Conservation (phyloP, 92 coral and sea anemone genomes). For the Zoanthus sociatus region DNA sequence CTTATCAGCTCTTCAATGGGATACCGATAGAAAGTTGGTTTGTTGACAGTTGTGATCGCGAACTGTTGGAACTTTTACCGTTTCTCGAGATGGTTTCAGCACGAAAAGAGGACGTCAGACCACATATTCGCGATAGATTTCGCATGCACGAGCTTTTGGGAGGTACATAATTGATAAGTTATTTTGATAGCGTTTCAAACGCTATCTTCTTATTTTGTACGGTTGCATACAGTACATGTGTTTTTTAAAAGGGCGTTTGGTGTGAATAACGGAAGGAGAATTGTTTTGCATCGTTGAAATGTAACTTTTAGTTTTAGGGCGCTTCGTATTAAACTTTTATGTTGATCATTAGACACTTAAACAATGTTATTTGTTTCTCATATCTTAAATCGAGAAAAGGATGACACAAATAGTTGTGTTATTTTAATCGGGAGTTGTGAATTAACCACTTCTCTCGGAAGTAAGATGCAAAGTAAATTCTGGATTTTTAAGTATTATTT, state of each 20-base stretch:
- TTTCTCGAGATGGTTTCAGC: slow-evolving; percentile 89
- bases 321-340: slow-evolving; percentile 13
- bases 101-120: slow-evolving; percentile 93
- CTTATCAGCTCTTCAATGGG: slow-evolving; percentile 97
- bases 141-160: slow-evolving; percentile 94
- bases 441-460: background rate
- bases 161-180: slow-evolving; percentile 56
- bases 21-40: slow-evolving; percentile 99
- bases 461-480: background rate
- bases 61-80: slow-evolving; percentile 90
- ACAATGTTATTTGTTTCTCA: background rate
- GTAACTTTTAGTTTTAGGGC: background rate
- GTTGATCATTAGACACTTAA: too few relatives aligned
- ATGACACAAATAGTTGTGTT: background rate
- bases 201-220: background rate
- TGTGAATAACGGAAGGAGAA: slow-evolving; percentile 37
- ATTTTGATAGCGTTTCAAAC: background rate
- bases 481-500: background rate
- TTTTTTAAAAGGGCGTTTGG: slow-evolving; percentile 13
- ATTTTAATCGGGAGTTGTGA: slow-evolving; percentile 15
- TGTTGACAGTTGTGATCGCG: slow-evolving; percentile 93
- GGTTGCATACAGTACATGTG: slow-evolving; percentile 22
- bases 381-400: background rate
- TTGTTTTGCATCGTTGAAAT: slow-evolving; percentile 18
- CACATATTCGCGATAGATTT: slow-evolving; percentile 96